Percentiles rank a stretch among this genome's conserved stretches.
phyloP scores from a whole-genome alignment of 2,113 vertebrate genomes.

The Myiozetetes cayanensis region DNA sequence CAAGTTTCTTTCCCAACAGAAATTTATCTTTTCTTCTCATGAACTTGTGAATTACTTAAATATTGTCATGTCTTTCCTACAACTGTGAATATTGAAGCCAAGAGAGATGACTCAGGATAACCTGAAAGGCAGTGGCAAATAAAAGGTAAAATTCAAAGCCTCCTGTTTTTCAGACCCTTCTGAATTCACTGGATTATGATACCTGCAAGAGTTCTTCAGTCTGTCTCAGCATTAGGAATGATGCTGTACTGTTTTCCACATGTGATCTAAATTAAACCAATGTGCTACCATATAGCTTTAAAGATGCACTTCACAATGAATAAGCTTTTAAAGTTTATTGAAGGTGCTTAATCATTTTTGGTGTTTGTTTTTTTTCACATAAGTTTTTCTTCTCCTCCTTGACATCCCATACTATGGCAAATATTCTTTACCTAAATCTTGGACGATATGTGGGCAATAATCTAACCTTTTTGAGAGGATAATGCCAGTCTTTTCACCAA shows the following conservation, averaged over 20 bases:
- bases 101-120: neutral
- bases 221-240: neutral
- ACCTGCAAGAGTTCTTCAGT: neutral
- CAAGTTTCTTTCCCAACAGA: neutral
- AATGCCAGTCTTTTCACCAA: neutral
- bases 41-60: neutral
- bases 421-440: neutral
- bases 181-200: neutral
- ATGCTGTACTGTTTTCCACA: neutral
- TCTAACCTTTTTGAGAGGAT: neutral
- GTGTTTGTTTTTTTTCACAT: neutral
- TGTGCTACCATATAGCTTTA: constrained; percentile 7
- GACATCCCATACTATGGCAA: neutral
- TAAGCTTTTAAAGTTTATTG: neutral
- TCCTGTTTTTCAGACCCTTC: neutral
- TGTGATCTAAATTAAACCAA: neutral
- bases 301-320: neutral
- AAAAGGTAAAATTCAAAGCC: neutral
- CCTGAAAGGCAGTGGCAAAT: neutral
- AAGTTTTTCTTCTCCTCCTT: neutral
- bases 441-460: neutral
- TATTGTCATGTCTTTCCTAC: neutral
- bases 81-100: neutral
- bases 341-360: neutral
- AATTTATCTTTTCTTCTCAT: neutral